A percentile compares a stretch with the other conserved stretches of the same genome.
Conservation (phyloP, 2,888 invertebrate genomes). For the Dastarcus helophoroides region DNA sequence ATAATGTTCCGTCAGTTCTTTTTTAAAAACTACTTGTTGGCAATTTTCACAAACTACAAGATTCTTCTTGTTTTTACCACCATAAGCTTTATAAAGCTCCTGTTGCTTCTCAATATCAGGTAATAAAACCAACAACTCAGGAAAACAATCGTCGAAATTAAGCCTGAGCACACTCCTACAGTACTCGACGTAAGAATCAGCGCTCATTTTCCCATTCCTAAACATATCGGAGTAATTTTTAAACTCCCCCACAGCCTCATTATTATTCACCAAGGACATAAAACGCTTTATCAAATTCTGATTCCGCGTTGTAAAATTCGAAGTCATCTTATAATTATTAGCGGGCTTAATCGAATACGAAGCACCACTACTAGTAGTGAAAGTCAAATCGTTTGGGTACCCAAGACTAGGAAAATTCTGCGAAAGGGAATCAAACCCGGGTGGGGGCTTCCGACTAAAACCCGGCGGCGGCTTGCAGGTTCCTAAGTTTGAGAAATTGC, state of each 20-base stretch:
- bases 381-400: constrained; percentile 56
- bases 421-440: constrained; percentile 48
- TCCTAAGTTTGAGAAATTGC: too few relatives aligned
- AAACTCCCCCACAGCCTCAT: constrained; percentile 64
- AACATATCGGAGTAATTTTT: constrained; percentile 66
- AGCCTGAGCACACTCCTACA: constrained; percentile 54
- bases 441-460: constrained; percentile 38
- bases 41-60: constrained; percentile 59
- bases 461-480: constrained; percentile 37
- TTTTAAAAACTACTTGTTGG: constrained; percentile 53
- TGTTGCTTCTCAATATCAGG: constrained; percentile 86
- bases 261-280: constrained; percentile 43
- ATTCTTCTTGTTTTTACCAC: constrained; percentile 25
- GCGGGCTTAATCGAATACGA: constrained; percentile 47
- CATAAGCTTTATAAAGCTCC: constrained; percentile 47
- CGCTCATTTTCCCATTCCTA: constrained; percentile 56
- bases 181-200: constrained; percentile 64
- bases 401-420: constrained; percentile 40
- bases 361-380: constrained; percentile 70
- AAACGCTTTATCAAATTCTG: constrained; percentile 54
- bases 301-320: constrained; percentile 57
- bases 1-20: constrained; percentile 50
- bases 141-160: constrained; percentile 59
- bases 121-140: constrained; percentile 72
- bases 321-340: constrained; percentile 47